Base-by-base conservation (phyloP, 2,888 invertebrate species). In the Siphlonurus alternatus region DNA sequence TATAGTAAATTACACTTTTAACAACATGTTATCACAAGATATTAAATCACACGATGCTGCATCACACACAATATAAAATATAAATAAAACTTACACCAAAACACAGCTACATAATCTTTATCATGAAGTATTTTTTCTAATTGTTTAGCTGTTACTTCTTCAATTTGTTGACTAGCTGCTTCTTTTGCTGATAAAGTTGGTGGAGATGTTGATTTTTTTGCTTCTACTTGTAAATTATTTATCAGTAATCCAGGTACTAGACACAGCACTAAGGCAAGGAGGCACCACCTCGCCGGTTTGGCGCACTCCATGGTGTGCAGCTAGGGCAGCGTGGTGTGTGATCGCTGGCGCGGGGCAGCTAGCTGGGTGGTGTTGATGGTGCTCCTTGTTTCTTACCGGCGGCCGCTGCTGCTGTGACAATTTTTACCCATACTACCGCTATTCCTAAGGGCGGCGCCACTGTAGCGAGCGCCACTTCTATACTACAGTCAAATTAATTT, bases 51-150 rank as follows among this genome's bases (percentile, higher is more conserved):
- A n/a, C n/a, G n/a, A 38, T 15, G 38, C 15, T 10, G 38, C 38
- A 38, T 15, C 15, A 38, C 5, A 38, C 5, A 38, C 15, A 38
- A 38, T 38, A 38, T 15, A 38, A 5, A 38, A 38, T 10, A 38
- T 38, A 38, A 38, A 38, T 38, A 38, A 38, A 81, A 91, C 93
- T 93, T 88, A 93, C 93, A 93, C 91, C 93, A 93, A 81, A 89
- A 93, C 79, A 93, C 93, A 76, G 93, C 93, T 77, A 93, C 91
- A 82, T 89, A 92, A 80, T 92, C 92, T 84, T 92, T 91, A 72
- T 91, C 90, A 78, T 86, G 84, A 76, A 93, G 84, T 73, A 92
- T 83, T 76, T 89, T 85, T 76, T 92, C 93, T 80, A 93, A 84
- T 80, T 92, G 90, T 79, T 92, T 93, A 76, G 89, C 86, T 78